Evolutionary conservation across 2,888 invertebrate species (phyloP).

Genomic region (Onthophagus sagittarius): DNA sequence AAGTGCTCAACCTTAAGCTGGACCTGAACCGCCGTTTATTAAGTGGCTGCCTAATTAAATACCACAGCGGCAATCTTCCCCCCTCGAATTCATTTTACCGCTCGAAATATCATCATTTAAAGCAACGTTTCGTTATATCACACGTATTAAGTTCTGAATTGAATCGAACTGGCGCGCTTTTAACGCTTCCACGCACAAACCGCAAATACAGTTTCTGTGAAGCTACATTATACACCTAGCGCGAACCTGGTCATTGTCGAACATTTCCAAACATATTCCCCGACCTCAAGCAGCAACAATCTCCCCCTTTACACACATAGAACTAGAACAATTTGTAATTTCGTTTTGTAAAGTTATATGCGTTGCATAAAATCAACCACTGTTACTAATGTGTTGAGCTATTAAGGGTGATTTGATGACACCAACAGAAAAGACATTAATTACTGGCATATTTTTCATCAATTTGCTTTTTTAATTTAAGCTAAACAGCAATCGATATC

Average conservation of each 20-base stretch:
- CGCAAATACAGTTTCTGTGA: background rate
- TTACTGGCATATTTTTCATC: no score
- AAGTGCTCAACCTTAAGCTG: background rate
- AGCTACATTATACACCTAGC: background rate
- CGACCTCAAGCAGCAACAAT: background rate
- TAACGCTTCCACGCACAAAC: conserved; percentile 10
- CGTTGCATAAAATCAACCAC: background rate
- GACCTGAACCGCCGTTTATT: background rate
- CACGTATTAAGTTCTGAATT: background rate
- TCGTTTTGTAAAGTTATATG: background rate
- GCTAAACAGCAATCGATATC: no score
- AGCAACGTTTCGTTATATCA: background rate
- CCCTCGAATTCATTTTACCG: background rate
- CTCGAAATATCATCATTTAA: background rate
- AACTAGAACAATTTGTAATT: background rate
- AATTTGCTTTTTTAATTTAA: no score
- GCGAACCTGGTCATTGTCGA: background rate
- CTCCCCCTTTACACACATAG: background rate
- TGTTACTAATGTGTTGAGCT: background rate
- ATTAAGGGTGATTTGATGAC: background rate
- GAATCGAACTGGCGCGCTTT: background rate
- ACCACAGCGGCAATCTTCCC: background rate
- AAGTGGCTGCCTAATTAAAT: background rate
- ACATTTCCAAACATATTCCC: conserved; percentile 3
- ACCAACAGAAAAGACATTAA: no score